Base-by-base conservation (phyloP, 2,888 invertebrate species). In the Cheilosia pagana region DNA sequence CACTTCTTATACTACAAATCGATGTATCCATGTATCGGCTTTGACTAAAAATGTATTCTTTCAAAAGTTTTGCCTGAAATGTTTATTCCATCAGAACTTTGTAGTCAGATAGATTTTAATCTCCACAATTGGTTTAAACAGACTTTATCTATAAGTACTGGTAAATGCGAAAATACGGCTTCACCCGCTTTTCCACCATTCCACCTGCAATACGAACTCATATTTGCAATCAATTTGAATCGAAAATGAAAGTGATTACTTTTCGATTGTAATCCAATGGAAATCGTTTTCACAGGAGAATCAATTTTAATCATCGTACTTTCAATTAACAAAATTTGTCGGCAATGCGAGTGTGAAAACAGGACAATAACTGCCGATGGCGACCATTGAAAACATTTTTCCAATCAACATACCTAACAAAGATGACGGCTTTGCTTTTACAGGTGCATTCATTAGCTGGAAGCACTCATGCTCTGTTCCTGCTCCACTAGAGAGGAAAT, bases 371-470 rank as follows among this genome's bases (percentile, higher is more conserved):
- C 12, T 28, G 28, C 28, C 28, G 2, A 28, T n/a, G 6, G 2
- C 39, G 0, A 12, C 14, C 14, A 14, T 14, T 41, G n/a, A n/a
- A 41, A 16, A 43, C 16, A 45, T 31, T 39, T 45, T 19, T 53
- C 43, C 41, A 53, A 67, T 67, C 65, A 67, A 52, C 52, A 41
- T 35, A 16, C 14, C 39, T 12, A n/a, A 3, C 52, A 59, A 21
- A n/a, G 41, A 23, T 59, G 59, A 41, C 10, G 23, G 14, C 19
- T 31, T 19, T 31, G 39, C 45, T 19, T 43, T 45, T 31, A n/a
- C 21, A 12, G 48, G 25, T 16, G 39, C 28, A 52, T 41, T 72
- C 43, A 62, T 62, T 62, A 62, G 52, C 72, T 19, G 25, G 59
- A 48, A 48, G 45, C 50, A 25, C 48, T 59, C 25, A 10, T 5